phyloP scores from a whole-genome alignment of 2,797 vertebrate species.

The Spinus olivaceus region DNA sequence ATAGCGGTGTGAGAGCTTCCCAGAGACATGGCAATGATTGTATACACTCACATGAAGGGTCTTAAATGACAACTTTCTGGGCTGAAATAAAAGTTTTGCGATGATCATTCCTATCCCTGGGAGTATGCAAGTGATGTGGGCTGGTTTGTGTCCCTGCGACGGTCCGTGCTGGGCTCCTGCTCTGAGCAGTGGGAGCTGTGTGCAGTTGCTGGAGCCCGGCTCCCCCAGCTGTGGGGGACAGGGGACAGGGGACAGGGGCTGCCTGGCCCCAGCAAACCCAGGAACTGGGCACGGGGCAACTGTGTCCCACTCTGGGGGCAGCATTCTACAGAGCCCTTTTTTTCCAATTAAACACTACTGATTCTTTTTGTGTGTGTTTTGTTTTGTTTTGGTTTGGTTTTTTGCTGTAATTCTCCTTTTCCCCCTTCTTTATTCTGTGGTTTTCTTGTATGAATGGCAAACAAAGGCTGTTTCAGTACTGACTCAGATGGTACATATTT shows the following conservation, averaged over 20 bases:
- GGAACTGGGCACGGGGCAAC: not conserved
- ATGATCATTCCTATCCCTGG: not conserved
- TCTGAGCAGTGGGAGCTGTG: fast-evolving
- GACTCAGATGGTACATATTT: not conserved
- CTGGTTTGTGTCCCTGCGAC: not conserved
- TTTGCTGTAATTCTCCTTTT: not conserved
- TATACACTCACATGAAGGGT: fast-evolving
- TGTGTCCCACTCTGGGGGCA: not conserved
- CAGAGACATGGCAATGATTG: not conserved
- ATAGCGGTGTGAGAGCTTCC: not conserved
- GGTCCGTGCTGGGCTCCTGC: not conserved
- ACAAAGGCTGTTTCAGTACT: not conserved
- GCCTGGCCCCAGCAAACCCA: not conserved
- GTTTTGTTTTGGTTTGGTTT: not conserved
- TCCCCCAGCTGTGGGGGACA: not conserved
- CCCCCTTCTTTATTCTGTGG: not conserved
- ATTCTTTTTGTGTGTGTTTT: not conserved
- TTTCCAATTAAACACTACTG: not conserved
- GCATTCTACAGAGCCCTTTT: not conserved
- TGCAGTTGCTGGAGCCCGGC: not conserved
- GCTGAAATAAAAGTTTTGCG: not conserved
- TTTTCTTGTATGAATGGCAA: not conserved
- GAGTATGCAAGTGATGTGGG: fast-evolving
- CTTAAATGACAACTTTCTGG: not conserved
- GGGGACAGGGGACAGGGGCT: not conserved